phyloP scores from a whole-genome alignment of 2,797 vertebrate species.

The Orestias chungarensis region DNA sequence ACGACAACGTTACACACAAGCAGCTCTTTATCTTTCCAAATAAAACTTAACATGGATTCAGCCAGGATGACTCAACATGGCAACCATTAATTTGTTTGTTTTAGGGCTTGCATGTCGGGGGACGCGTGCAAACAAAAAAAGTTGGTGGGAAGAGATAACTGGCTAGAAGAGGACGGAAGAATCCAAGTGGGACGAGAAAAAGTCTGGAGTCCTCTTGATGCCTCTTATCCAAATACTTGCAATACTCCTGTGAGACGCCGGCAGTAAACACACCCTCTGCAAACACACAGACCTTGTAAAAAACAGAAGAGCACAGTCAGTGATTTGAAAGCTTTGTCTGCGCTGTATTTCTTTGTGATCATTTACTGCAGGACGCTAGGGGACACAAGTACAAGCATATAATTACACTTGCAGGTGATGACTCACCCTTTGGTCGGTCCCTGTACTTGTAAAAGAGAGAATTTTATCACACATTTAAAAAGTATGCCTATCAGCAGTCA shows the following conservation, averaged over 20 bases:
- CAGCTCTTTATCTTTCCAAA: conserved; percentile 14
- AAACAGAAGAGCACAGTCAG: conserved; percentile 40
- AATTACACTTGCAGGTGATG: background rate
- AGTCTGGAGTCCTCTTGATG: conserved; percentile 55
- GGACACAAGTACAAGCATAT: conserved; percentile 9
- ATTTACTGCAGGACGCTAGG: background rate
- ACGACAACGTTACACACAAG: conserved; percentile 24
- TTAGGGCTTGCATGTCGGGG: conserved; percentile 1
- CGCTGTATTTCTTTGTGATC: conserved; percentile 17
- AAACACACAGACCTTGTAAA: conserved; percentile 65
- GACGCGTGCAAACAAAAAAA: conserved; percentile 35
- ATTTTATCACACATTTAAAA: background rate
- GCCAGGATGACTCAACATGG: conserved; percentile 15
- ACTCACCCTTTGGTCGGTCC: conserved; percentile 4
- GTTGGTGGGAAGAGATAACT: conserved; percentile 45
- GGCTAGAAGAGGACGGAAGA: conserved; percentile 57
- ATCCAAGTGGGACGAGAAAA: conserved; percentile 60
- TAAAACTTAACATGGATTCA: conserved; percentile 2
- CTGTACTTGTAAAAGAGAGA: background rate
- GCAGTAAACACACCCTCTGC: conserved; percentile 58
- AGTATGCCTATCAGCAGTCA: conserved; percentile 9
- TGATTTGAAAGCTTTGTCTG: conserved; percentile 19
- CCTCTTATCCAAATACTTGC: conserved; percentile 51
- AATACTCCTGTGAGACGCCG: conserved; percentile 55
- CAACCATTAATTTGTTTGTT: conserved; percentile 22